These are phyloP conservation scores for Ceratosolen fusciceps DNA, from an alignment of 1,140 invertebrate species.

Conservation along the genomic window DNA sequence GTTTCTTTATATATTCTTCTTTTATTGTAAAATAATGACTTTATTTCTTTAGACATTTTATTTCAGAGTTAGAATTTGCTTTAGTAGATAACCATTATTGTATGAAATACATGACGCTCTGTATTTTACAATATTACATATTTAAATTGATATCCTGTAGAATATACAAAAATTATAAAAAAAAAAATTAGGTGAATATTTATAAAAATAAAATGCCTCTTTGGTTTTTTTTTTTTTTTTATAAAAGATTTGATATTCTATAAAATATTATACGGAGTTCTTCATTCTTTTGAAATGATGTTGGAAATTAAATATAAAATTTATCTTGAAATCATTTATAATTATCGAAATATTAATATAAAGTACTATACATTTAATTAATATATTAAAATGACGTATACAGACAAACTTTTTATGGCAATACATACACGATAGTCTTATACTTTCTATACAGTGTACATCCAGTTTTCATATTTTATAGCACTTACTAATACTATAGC, in stretches of 20 bases:
- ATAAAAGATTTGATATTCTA: no score
- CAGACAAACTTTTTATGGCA: slow-evolving; percentile 6
- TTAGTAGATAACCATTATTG: neutral
- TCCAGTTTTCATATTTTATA: slow-evolving; percentile 27
- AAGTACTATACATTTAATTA: neutral
- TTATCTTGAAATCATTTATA: neutral
- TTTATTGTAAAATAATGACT: slow-evolving; percentile 2
- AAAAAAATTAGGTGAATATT: neutral
- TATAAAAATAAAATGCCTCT: no score
- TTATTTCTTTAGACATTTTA: neutral
- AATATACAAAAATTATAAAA: neutral
- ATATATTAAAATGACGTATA: slow-evolving; percentile 2
- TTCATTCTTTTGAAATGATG: no score
- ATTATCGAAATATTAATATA: neutral
- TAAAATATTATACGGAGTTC: no score
- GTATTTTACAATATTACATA: neutral
- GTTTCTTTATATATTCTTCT: neutral
- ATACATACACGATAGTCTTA: slow-evolving; percentile 29
- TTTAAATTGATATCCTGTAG: neutral
- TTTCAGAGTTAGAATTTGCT: neutral
- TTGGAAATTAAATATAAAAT: no score
- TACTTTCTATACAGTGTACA: slow-evolving; percentile 37
- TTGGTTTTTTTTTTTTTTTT: no score
- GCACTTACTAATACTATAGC: slow-evolving; percentile 35
- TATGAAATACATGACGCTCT: neutral